Base-by-base conservation (phyloP, 2,113 vertebrate genomes). In the Pseudolaguvia tuberculata region DNA sequence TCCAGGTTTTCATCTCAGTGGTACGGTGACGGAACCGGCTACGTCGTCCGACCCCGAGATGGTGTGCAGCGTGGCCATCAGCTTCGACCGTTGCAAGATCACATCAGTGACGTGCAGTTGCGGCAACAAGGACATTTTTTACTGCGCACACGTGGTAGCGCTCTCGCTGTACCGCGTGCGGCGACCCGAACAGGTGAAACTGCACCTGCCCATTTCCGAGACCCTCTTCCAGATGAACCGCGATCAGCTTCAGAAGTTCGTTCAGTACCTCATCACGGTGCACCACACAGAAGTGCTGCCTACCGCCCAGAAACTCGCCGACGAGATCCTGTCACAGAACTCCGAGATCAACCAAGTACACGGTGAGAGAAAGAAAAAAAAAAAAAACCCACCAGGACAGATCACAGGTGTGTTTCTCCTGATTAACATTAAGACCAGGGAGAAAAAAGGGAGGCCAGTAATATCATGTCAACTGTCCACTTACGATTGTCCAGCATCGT, bases 61-160 rank as follows among this genome's bases (percentile, higher is more conserved):
- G 65, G 89, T 98, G 80, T 99, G 96, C 92, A 98, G 93, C 81
- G 96, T 99, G 87, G 96, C 96, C 87, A 97, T 99, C 88, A 98
- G 96, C 92, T 99, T 99, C 85, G 96, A 99, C 91, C 95, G 96
- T 92, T 99, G 96, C 92, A 99, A 99, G 91, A 99, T 99, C 92
- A 99, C 96, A 75, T 96, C 96, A 58, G 96, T 99, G 84, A 99
- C 96, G 70, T 99, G 96, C 87, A 96, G 95, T 85, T 99, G 96
- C 82, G 96, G 96, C 89, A 98, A 98, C 93, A 98, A 98, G 88
- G 96, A 99, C 94, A 99, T 99, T 92, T 99, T 99, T 93, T 99
- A 97, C 77, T 99, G 96, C 84, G 95, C 96, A 2, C 96, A 99
- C 0, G 96, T 99, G 83, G 96, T 99, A 88, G 96, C 96, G 50